Conservation (phyloP, 2,797 vertebrate species). For the Sciaenops ocellatus region DNA sequence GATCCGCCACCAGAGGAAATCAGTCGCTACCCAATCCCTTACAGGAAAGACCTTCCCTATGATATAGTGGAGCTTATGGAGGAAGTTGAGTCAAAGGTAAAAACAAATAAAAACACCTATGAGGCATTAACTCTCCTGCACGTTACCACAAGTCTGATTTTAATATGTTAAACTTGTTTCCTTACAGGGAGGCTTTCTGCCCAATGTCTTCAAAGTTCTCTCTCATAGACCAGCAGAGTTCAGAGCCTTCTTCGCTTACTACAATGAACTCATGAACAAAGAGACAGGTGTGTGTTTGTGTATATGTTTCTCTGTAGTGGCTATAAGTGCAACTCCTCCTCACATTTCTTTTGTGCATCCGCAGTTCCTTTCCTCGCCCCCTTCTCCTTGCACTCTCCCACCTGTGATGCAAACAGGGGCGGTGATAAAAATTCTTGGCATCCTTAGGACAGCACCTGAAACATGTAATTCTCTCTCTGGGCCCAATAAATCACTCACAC, state of each 20-base stretch:
- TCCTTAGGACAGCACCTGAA: not conserved
- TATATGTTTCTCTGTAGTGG: not conserved
- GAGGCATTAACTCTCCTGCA: not conserved
- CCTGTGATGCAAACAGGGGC: no score
- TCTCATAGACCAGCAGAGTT: conserved; percentile 89
- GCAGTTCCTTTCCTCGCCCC: no score
- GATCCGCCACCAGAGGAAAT: conserved; percentile 66
- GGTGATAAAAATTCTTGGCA: not conserved
- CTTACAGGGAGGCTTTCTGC: conserved; percentile 87
- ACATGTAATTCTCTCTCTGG: not conserved
- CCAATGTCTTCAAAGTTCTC: conserved; percentile 89
- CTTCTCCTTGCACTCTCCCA: no score
- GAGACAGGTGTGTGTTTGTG: conserved; percentile 85
- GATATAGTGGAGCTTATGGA: conserved; percentile 92
- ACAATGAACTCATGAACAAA: conserved; percentile 91
- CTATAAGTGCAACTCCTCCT: not conserved
- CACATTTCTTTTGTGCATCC: no score
- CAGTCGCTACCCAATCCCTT: conserved; percentile 88
- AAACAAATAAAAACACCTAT: not conserved
- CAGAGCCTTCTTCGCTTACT: conserved; percentile 91
- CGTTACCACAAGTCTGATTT: no score
- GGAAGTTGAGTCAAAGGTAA: conserved; percentile 89
- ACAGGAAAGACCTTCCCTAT: conserved; percentile 88
- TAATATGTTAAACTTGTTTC: not conserved
- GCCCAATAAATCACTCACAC: not conserved